Base-by-base conservation (phyloP, 1,140 invertebrate genomes). In the Hirudo medicinalis region DNA sequence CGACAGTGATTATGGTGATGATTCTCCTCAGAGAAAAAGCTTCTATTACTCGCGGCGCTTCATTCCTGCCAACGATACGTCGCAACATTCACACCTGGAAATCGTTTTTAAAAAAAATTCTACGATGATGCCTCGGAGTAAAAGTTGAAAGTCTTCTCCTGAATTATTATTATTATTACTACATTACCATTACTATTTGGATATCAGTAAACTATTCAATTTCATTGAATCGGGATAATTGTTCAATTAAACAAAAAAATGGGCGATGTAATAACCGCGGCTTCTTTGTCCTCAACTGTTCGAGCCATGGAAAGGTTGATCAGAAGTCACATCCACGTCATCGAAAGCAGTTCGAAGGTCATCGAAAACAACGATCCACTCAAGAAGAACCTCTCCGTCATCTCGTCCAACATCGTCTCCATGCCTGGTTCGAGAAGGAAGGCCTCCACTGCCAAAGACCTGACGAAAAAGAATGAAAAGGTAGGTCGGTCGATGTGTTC, bases 281-380 rank as follows among this genome's bases (percentile, higher is more conserved):
- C 57, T n/a, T 63, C 57, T 32, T 63, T 63, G 29, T 63, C 57
- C 19, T 63, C 57, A 11, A 63, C 57, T 11, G 57, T 63, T 20
- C 57, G 57, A 13, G 57, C 57, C 57, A 63, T 63, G 57, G 57
- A 63, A 15, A 22, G 57, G 22, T n/a, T 63, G 57, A 63, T 63
- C 29, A 22, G 57, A 9, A 63, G 57, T 32, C 57, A 63, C 57
- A 63, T 63, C 57, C 57, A 63, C 15, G 57, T 63, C 57, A 63
- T 63, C 22, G 57, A 63, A 32, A 63, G 29, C 22, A 63, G 57
- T 63, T 22, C 57, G 11, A 63, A 63, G 29, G 22, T 63, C 22
- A 11, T 63, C 22, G 57, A 63, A 17, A 49, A 49, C 43, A 49
- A 49, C 43, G 43, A 63, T 32, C 57, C 57, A 11, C 57, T 63